These are phyloP conservation scores for Galaxias olidus DNA, from an alignment of 2,797 vertebrate species.

Conservation along the genomic window DNA sequence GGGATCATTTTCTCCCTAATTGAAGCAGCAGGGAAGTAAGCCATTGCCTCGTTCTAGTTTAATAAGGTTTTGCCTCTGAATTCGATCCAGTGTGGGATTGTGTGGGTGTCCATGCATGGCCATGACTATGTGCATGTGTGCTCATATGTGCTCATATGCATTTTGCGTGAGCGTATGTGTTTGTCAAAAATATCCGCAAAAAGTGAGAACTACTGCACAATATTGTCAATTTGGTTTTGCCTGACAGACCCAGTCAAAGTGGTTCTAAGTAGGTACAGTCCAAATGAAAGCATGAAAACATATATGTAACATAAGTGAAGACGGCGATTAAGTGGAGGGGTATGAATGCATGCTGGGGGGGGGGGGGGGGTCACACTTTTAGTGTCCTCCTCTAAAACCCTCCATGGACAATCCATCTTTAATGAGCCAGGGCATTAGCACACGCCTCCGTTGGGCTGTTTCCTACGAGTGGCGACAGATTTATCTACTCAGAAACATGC, in stretches of 20 bases:
- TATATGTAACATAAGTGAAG: conserved; percentile 19
- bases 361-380: too few species aligned
- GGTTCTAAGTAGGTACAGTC: neutral
- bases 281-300: conserved; percentile 16
- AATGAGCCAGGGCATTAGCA: conserved; percentile 38
- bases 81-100: too few species aligned
- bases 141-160: neutral
- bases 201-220: neutral
- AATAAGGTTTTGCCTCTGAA: too few species aligned
- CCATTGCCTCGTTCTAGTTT: too few species aligned
- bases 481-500: conserved; percentile 51
- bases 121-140: too few species aligned
- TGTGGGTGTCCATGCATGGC: too few species aligned
- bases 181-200: too few species aligned
- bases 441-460: conserved; percentile 52
- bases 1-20: conserved; percentile 60
- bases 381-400: conserved; percentile 36
- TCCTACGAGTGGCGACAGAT: conserved; percentile 60
- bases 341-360: neutral
- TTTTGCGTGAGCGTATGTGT: too few species aligned
- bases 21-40: conserved; percentile 31
- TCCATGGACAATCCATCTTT: conserved; percentile 41
- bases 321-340: conserved; percentile 31
- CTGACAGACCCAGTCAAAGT: neutral
- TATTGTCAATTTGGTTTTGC: neutral